Percentiles rank a stretch among this genome's conserved stretches.
These are phyloP conservation scores for Eurosta solidaginis DNA, from an alignment of 1,140 invertebrate genomes.

Conservation along the genomic window DNA sequence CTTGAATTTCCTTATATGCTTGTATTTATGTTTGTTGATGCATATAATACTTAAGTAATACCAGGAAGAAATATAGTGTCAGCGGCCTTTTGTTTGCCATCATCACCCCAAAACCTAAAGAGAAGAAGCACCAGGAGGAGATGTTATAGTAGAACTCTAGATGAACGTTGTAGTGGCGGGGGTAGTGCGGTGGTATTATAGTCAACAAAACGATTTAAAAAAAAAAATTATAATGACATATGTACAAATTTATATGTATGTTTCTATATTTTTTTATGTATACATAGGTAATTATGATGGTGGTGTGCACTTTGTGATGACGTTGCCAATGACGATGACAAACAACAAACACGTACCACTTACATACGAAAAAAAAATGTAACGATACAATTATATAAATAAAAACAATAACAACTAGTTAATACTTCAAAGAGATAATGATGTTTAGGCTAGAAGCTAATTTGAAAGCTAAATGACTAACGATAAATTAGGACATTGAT, in stretches of 20 bases:
- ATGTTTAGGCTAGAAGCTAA: neutral
- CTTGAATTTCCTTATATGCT: too few species aligned
- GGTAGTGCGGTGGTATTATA: too few species aligned
- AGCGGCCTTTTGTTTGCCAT: slow-evolving; percentile 20
- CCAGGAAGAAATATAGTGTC: slow-evolving; percentile 16
- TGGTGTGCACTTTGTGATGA: neutral
- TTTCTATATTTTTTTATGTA: too few species aligned
- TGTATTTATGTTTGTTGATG: neutral
- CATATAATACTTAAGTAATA: slow-evolving; percentile 27
- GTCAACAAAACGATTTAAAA: too few species aligned
- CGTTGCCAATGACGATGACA: neutral
- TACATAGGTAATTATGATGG: neutral
- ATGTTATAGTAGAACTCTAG: too few species aligned
- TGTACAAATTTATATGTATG: neutral
- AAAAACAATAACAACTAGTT: neutral
- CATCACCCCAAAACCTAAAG: neutral
- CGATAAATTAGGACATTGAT: too few species aligned
- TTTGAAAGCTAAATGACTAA: neutral
- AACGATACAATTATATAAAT: neutral
- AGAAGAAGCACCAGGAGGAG: neutral
- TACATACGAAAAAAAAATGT: neutral
- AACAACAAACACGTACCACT: neutral
- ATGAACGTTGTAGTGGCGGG: too few species aligned
- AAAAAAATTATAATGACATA: neutral
- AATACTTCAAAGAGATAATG: neutral